Base-by-base conservation (phyloP, 1,140 invertebrate species). In the Melipona quadrifasciata region DNA sequence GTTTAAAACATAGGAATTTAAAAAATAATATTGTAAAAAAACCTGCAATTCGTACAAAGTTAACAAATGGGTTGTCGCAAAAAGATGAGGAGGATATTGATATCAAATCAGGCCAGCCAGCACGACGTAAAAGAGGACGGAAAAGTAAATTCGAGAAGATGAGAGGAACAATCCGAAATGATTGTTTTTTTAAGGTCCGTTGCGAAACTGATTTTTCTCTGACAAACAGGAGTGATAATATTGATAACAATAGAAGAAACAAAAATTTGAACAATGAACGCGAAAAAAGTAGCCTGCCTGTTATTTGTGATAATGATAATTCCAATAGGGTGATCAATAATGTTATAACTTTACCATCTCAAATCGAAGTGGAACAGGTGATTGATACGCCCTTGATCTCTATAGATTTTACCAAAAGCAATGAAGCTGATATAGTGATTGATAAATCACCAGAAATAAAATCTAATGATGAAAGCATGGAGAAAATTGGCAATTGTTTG, bases 71-170 rank as follows among this genome's bases (percentile, higher is more conserved):
- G 16, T 24, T 34, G 12, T 14, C 12, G 3, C 12, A 34, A 4
- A 68, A 61, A 19, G 8, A 24, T 17, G 39, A 31, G 2, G 14
- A 11, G 0, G n/a, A 58, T 2, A 39, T 47, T 58, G 12, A 11
- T 31, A 51, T 19, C 31, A 57, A 77, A 21, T n/a, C n/a, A n/a
- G 5, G 16, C 11, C 24, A 31, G 1, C 53, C 55, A 24, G 39
- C 65, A 39, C 57, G 31, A 8, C 58, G 76, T 11, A 72, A 55
- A 31, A 70, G 31, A 21, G 68, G 57, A 8, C 34, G 24, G 19
- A 80, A 73, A 47, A 80, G n/a, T 12, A 65, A 84, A 39, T n/a
- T 47, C 6, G 17, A 71, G 1, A 82, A 68, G 4, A 47, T 67
- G 11, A 73, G 21, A 67, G 70, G 75, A 10, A 61, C 1, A 61